Base-by-base conservation (phyloP, 1,140 invertebrate species). In the Drosophila mojavensis region DNA sequence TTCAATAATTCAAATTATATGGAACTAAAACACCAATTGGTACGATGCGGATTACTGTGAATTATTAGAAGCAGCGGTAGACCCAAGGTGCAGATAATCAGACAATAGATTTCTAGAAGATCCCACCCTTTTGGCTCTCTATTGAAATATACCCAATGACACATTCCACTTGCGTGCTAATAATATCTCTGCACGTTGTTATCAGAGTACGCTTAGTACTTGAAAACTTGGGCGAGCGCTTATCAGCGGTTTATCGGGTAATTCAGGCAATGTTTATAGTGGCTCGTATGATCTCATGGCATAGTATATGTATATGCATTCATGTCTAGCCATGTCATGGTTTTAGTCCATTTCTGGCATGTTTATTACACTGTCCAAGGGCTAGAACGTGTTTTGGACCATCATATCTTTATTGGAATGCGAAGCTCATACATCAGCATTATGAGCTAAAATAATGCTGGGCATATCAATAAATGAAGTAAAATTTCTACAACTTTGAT, bases 291-390 rank as follows among this genome's bases (percentile, higher is more conserved):
- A 75, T 70, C 53, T 56, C 66, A 69, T 62, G 43, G 45, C 33
- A 33, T 33, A 6, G 7, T 6, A 33, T 39, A 39, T 13, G 11
- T 4, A 39, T 39, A 39, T 33, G 36, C 30, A 33, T 24, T 24
- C 20, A 24, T 67, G 65, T 78, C 60, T 76, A 64, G 81, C 77
- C 68, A 48, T 64, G 81, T 84, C 81, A 84, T 80, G 77, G 66
- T 84, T 84, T 83, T 53, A 41, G 81, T 48, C 65, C 61, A 62
- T 74, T 84, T 83, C 28, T 20, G 24, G 15, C 17, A 0, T 4
- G 20, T 66, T 72, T 67, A 67, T 67, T 41, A 39, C 30, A 58
- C 67, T 60, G 63, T 47, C 70, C 63, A 73, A 73, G 63, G 45
- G 26, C 54, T 65, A 7, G 7, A 41, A 17, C n/a, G 6, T 26